These are phyloP conservation scores for Austrolebias charrua DNA, from an alignment of 2,797 vertebrate genomes.

Conservation along the genomic window DNA sequence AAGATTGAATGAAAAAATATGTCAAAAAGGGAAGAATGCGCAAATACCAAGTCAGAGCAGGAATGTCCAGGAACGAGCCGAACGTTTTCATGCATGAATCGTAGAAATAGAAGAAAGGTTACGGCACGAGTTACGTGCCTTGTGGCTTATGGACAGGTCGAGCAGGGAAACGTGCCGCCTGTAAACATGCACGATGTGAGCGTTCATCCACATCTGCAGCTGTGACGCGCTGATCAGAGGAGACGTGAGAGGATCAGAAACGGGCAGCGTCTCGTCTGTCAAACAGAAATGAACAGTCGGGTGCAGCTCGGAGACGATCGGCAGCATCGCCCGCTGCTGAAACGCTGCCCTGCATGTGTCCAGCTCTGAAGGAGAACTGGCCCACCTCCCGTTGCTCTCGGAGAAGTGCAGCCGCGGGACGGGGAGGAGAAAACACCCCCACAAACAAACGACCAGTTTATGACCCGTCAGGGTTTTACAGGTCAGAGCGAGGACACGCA, in stretches of 20 bases:
- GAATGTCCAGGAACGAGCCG: no score
- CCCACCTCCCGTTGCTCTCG: constrained; percentile 58
- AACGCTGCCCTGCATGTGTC: constrained; percentile 28
- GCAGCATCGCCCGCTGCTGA: constrained; percentile 28
- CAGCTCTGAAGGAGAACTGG: constrained; percentile 31
- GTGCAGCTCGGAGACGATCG: constrained; percentile 34
- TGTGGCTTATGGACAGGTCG: no score
- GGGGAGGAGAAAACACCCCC: constrained; percentile 32
- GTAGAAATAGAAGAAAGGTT: no score
- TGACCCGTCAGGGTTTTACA: constrained; percentile 35
- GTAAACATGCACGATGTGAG: background rate
- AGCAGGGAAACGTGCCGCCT: background rate
- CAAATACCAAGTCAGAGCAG: no score
- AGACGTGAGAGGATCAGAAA: constrained; percentile 18
- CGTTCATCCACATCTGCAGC: background rate
- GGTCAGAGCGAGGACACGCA: constrained; percentile 52
- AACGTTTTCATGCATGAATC: no score
- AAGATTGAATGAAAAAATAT: no score
- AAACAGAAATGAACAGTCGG: constrained; percentile 30
- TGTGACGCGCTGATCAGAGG: background rate
- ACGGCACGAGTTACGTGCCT: no score
- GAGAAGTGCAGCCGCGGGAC: constrained; percentile 44
- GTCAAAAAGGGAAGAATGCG: no score
- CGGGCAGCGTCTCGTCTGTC: background rate
- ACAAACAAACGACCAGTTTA: constrained; percentile 67